These are phyloP conservation scores for Neria commutata DNA, from an alignment of 2,888 invertebrate species.

Conservation along the genomic window DNA sequence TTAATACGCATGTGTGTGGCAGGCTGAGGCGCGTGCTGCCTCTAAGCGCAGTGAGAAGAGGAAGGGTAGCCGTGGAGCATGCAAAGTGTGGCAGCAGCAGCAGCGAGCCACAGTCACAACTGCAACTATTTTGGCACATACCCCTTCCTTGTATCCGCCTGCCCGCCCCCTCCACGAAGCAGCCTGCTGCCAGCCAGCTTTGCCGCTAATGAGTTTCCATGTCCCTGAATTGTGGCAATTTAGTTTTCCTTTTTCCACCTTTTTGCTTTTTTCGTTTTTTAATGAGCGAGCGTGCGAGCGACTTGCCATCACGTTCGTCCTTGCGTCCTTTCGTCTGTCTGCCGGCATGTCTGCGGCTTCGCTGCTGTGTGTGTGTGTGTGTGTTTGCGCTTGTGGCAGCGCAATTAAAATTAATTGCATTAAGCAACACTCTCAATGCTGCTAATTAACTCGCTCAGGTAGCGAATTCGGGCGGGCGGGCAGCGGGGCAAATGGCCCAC, in stretches of 20 bases:
- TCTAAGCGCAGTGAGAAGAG: not conserved
- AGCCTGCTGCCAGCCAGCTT: no score
- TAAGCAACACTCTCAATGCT: no score
- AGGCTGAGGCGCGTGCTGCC: not conserved
- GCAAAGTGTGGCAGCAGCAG: no score
- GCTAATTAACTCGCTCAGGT: not conserved
- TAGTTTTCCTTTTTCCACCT: no score
- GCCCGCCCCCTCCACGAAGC: not conserved
- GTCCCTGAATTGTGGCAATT: slow-evolving; percentile 23
- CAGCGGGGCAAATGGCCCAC: no score
- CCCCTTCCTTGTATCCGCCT: no score
- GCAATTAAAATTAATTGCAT: not conserved
- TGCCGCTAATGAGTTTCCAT: slow-evolving; percentile 25
- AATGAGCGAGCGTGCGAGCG: slow-evolving; percentile 17
- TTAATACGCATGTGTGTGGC: slow-evolving; percentile 22
- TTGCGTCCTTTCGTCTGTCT: no score
- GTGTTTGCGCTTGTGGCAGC: not conserved
- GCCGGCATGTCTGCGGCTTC: no score
- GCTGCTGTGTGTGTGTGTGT: not conserved
- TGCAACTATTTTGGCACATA: not conserved
- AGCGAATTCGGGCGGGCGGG: not conserved
- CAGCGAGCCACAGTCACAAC: not conserved
- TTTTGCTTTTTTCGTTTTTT: no score
- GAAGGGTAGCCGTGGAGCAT: no score
- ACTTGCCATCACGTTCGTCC: no score